phyloP scores from a whole-genome alignment of 2,888 invertebrate species.

The Exephanes ischioxanthus region DNA sequence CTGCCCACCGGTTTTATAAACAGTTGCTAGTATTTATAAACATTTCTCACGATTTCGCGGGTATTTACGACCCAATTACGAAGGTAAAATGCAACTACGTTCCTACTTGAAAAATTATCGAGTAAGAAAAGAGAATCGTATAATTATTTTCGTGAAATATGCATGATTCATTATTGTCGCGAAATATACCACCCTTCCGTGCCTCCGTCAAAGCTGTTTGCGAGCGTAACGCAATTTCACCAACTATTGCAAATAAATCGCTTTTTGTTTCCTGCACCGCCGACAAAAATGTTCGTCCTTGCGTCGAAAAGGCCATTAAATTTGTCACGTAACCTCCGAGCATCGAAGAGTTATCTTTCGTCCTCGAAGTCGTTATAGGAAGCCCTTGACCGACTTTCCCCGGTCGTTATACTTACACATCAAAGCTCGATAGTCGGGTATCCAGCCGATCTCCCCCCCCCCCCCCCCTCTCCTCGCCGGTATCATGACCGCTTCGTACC shows the following conservation, averaged over 20 bases:
- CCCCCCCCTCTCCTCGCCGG: not conserved
- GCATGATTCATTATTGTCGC: too few relatives aligned
- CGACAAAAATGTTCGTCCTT: not conserved
- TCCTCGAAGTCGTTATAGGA: not conserved
- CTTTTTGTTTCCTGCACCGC: not conserved
- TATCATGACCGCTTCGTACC: not conserved
- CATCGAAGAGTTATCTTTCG: not conserved
- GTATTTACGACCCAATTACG: not conserved
- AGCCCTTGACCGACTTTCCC: slow-evolving; percentile 38
- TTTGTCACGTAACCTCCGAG: not conserved
- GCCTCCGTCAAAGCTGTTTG: not conserved
- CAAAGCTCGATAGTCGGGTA: not conserved
- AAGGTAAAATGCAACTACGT: not conserved
- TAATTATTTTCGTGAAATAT: not conserved
- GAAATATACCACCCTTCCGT: too few relatives aligned
- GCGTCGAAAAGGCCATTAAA: not conserved
- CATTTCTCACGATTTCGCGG: not conserved
- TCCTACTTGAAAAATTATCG: not conserved
- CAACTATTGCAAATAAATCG: not conserved
- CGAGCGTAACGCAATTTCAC: not conserved
- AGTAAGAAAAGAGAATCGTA: not conserved
- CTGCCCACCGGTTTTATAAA: too few relatives aligned
- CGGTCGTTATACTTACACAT: not conserved
- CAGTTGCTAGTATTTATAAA: not conserved
- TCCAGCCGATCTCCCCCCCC: not conserved